These are phyloP conservation scores for Erinaceus europaeus DNA, from an alignment of 2,113 vertebrate species.

Conservation along the genomic window DNA sequence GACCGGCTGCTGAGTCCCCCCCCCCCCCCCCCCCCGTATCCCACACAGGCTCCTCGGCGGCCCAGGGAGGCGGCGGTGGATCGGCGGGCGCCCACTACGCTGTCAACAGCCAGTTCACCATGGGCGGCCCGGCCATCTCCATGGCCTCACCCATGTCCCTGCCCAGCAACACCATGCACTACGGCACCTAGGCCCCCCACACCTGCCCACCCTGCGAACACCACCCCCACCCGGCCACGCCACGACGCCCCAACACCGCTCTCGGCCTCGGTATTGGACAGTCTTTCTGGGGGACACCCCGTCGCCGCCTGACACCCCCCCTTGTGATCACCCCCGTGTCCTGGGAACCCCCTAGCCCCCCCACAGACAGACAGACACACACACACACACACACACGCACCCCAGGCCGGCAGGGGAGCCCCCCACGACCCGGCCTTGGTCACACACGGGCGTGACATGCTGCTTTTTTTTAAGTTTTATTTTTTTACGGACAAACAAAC, in stretches of 20 bases:
- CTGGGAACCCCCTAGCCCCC: background rate
- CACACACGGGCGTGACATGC: slow-evolving; percentile 72
- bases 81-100: slow-evolving; percentile 89
- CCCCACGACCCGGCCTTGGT: slow-evolving; percentile 65
- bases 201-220: slow-evolving; percentile 17
- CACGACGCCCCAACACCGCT: slow-evolving; percentile 40
- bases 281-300: slow-evolving; percentile 72
- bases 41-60: slow-evolving; percentile 82
- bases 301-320: background rate
- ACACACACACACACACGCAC: too few relatives aligned
- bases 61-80: slow-evolving; percentile 84
- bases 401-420: slow-evolving; percentile 1
- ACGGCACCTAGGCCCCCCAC: slow-evolving; percentile 88
- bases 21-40: background rate
- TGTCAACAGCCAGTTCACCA: slow-evolving; percentile 95
- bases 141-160: slow-evolving; percentile 97
- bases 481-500: slow-evolving; percentile 67
- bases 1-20: background rate
- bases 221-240: slow-evolving; percentile 54
- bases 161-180: slow-evolving; percentile 96
- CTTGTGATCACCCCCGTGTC: background rate
- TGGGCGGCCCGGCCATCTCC: slow-evolving; percentile 94
- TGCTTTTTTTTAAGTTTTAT: slow-evolving; percentile 80
- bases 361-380: too few relatives aligned
- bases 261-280: slow-evolving; percentile 72